These are phyloP conservation scores for Ectobius pallidus DNA, from an alignment of 2,888 invertebrate species.

Conservation along the genomic window DNA sequence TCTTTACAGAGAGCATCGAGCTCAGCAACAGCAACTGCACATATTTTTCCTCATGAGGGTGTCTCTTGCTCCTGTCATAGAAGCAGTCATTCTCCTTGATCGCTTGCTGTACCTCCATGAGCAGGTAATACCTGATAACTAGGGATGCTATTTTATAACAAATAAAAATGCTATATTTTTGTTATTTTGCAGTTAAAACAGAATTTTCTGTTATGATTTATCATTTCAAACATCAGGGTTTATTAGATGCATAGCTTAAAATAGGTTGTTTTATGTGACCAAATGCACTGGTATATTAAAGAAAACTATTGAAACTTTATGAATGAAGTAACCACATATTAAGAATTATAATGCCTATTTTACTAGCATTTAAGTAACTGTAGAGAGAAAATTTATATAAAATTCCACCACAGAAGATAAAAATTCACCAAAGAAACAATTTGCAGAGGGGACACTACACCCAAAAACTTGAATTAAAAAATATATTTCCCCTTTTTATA, in stretches of 20 bases:
- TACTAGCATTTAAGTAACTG: too few species aligned
- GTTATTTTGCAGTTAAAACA: background rate
- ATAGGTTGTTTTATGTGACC: background rate
- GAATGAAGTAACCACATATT: too few species aligned
- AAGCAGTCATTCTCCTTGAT: conserved; percentile 82
- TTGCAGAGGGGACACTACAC: too few species aligned
- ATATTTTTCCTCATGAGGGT: conserved; percentile 79
- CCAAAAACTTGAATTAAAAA: too few species aligned
- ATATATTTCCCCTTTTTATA: too few species aligned
- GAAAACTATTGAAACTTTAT: background rate
- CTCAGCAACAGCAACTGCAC: conserved; percentile 63
- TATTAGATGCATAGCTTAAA: background rate
- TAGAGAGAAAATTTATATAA: too few species aligned
- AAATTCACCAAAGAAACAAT: too few species aligned
- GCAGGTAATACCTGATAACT: conserved; percentile 52
- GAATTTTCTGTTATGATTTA: background rate
- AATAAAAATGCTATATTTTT: background rate
- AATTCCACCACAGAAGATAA: too few species aligned
- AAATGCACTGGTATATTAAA: background rate
- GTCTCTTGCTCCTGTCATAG: conserved; percentile 79
- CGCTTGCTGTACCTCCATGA: conserved; percentile 78
- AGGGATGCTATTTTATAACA: background rate
- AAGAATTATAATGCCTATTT: too few species aligned
- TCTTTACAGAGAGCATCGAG: conserved; percentile 53
- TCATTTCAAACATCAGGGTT: background rate